phyloP scores from a whole-genome alignment of 2,113 vertebrate species.

The Zeus faber region DNA sequence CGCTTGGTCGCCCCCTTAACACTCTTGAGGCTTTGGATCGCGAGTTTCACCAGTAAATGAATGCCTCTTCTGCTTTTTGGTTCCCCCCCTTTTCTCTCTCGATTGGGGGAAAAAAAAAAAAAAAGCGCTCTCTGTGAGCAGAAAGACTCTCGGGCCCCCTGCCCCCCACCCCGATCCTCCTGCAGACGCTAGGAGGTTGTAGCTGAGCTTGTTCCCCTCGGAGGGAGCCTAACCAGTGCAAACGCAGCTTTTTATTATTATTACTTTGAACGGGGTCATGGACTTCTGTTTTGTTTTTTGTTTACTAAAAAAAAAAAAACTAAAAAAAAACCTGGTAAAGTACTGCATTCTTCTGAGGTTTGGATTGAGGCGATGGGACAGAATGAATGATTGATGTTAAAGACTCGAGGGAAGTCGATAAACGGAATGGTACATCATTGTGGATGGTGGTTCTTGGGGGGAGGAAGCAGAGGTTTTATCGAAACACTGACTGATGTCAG shows the following conservation, averaged over 20 bases:
- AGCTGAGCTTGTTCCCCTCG: slow-evolving; percentile 66
- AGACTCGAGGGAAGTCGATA: slow-evolving; percentile 7
- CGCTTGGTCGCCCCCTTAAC: slow-evolving; percentile 63
- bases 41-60: slow-evolving; percentile 71
- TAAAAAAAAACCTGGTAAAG: too few species aligned
- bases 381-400: slow-evolving; percentile 37
- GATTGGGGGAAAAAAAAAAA: slow-evolving; percentile 51
- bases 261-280: slow-evolving; percentile 67
- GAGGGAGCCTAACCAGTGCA: slow-evolving; percentile 70
- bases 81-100: slow-evolving; percentile 15
- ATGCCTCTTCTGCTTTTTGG: slow-evolving; percentile 68
- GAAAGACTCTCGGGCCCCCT: slow-evolving; percentile 40
- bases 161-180: slow-evolving; percentile 35
- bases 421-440: slow-evolving; percentile 69
- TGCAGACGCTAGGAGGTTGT: slow-evolving; percentile 47
- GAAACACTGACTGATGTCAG: slow-evolving; percentile 72
- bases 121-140: slow-evolving; percentile 73
- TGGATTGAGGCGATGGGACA: slow-evolving; percentile 35
- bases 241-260: slow-evolving; percentile 73
- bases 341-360: slow-evolving; percentile 68
- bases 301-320: slow-evolving; percentile 75
- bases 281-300: slow-evolving; percentile 70
- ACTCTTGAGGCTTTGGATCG: slow-evolving; percentile 63
- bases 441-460: slow-evolving; percentile 62
- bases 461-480: slow-evolving; percentile 52